Evolutionary conservation across 2,113 vertebrate species (phyloP).

Genomic region (Egretta garzetta): DNA sequence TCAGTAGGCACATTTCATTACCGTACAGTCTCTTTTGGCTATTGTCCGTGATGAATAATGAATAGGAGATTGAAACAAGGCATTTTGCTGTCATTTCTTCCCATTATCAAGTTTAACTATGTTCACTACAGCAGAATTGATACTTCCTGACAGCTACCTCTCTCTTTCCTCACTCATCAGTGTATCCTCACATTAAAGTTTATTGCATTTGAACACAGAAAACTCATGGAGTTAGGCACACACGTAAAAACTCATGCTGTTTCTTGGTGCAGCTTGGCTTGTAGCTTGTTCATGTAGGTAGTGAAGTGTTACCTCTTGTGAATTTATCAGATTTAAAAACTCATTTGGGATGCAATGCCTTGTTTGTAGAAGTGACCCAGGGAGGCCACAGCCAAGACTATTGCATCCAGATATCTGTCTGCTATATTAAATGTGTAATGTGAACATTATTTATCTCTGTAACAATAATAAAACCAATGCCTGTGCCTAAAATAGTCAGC

Average conservation of each 20-base stretch:
- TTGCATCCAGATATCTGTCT: not conserved
- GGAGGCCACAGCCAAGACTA: not conserved
- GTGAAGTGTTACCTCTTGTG: slow-evolving; percentile 20
- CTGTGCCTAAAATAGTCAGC: not conserved
- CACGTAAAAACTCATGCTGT: not conserved
- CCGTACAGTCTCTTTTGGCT: slow-evolving; percentile 16
- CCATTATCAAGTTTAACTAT: slow-evolving; percentile 32
- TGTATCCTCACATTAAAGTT: not conserved
- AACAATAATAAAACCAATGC: not conserved
- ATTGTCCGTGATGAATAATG: slow-evolving; percentile 53
- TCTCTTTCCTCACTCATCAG: not conserved
- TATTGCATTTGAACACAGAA: not conserved
- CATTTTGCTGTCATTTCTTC: slow-evolving; percentile 21
- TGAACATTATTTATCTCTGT: not conserved
- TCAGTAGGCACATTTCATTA: not conserved
- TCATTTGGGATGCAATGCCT: not conserved
- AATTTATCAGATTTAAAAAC: slow-evolving; percentile 34
- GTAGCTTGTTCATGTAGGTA: not conserved
- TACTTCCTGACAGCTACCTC: not conserved
- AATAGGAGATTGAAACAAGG: slow-evolving; percentile 34
- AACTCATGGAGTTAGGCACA: not conserved
- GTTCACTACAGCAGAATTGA: not conserved
- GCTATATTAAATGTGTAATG: not conserved
- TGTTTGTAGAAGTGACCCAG: slow-evolving; percentile 21
- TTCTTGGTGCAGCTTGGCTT: not conserved